Conservation (phyloP, 2,888 invertebrate genomes). For the Itoplectis maculator region DNA sequence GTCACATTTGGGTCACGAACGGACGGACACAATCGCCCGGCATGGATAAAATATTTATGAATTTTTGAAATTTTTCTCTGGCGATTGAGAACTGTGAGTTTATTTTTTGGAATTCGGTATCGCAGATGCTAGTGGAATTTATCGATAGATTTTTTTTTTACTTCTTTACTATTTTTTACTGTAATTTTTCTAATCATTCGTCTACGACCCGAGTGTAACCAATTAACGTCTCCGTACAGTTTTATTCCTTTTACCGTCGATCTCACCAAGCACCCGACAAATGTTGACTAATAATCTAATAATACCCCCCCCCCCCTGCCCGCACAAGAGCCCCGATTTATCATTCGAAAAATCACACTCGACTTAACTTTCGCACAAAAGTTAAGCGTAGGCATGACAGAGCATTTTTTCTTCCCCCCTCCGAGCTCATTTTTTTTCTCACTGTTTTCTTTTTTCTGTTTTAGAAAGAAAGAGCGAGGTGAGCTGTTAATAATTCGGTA, state of each 20-base stretch:
- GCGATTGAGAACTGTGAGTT: no score
- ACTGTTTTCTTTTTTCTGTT: slow-evolving; percentile 53
- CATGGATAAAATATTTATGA: no score
- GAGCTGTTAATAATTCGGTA: slow-evolving; percentile 68
- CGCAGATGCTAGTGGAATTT: neutral
- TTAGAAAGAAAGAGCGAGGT: slow-evolving; percentile 18
- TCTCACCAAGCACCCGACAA: neutral
- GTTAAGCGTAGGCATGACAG: slow-evolving; percentile 35
- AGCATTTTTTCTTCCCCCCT: slow-evolving; percentile 32
- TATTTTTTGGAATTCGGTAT: neutral
- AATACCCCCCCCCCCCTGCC: neutral
- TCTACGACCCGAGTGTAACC: neutral
- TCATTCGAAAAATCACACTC: slow-evolving; percentile 11
- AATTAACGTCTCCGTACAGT: no score
- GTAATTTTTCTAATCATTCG: no score
- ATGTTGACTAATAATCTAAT: neutral
- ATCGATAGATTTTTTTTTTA: neutral
- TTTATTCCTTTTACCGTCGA: neutral
- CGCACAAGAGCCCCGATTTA: neutral
- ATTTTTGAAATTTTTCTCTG: no score
- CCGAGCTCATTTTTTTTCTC: slow-evolving; percentile 44
- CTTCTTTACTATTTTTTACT: neutral
- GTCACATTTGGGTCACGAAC: no score
- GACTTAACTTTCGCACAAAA: neutral
- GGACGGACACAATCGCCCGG: no score